Conservation (phyloP, 2,888 invertebrate genomes). For the Orthosia gracilis region DNA sequence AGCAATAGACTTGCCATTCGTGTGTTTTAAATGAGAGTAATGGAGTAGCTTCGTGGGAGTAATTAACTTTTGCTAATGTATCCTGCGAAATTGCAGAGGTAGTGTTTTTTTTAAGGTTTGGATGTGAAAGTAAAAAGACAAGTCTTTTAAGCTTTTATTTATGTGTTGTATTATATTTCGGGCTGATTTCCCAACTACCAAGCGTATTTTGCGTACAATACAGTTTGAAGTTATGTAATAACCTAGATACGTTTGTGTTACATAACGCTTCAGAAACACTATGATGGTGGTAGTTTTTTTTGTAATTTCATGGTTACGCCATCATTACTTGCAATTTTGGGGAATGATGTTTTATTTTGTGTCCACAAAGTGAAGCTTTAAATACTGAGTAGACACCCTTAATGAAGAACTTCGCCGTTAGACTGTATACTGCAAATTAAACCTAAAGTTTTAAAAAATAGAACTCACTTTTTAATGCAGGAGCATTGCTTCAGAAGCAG, state of each 20-base stretch:
- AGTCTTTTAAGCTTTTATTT: background rate
- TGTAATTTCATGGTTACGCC: background rate
- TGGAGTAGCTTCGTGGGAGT: background rate
- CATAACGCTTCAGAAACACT: background rate
- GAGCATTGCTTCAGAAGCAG: slow-evolving; percentile 91
- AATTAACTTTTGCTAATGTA: slow-evolving; percentile 26
- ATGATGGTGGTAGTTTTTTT: background rate
- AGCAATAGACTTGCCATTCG: slow-evolving; percentile 35
- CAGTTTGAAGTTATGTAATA: background rate
- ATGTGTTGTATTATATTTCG: background rate
- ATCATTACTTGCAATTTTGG: background rate
- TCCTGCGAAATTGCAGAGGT: background rate
- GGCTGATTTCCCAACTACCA: no score
- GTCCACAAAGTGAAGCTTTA: no score
- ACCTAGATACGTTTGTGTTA: background rate
- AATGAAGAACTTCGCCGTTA: background rate
- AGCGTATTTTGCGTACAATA: no score
- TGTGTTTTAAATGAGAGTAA: slow-evolving; percentile 35
- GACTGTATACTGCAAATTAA: background rate
- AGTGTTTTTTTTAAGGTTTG: background rate
- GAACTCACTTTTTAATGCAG: slow-evolving; percentile 84
- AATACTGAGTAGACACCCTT: no score
- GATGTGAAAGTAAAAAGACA: background rate
- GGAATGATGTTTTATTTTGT: background rate
- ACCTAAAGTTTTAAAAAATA: background rate